Base-by-base conservation (phyloP, 2,888 invertebrate genomes). In the Schizaphis graminum region DNA sequence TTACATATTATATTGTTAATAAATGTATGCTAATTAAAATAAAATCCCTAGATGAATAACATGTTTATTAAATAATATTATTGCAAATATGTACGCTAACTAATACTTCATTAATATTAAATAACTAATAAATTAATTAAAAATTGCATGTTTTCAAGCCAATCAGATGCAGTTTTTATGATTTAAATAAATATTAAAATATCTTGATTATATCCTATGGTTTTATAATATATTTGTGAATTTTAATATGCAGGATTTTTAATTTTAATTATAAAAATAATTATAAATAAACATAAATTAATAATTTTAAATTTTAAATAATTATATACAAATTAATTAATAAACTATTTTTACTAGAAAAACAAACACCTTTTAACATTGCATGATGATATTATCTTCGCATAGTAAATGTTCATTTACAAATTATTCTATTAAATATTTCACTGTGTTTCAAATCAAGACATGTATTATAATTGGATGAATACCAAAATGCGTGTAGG, bases 401-500 rank as follows among this genome's bases (percentile, higher is more conserved):
- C 21, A 77, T 77, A 35, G 8, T 35, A 35, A 13, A 28, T 47
- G 47, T 49, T 47, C 11, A 28, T 86, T 47, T 49, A 28, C 5
- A 86, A 13, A 49, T 10, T 86, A n/a, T 11, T 35, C 13, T 28
- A 86, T 86, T 49, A 86, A 86, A 86, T 49, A 28, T 86, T 86
- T 44, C 28, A 86, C 86, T 28, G 47, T 86, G 47, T 47, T 49
- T 49, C 47, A 47, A 86, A 47, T 47, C 44, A 86, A 44, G 16
- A 86, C 28, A 28, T 28, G 49, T 44, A 86, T 57, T 67, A 28
- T 86, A 86, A 86, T 86, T 85, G 85, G 85, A 86, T 49, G 47
- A 44, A 86, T 86, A 86, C 44, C 47, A 86, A 77, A 86, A 86
- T 86, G 47, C 13, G n/a, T 49, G 13, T 44, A 28, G 47, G 16